Base-by-base conservation (phyloP, 35 echinoderm and acorn worm genomes). In the Eucidaris tribuloides region DNA sequence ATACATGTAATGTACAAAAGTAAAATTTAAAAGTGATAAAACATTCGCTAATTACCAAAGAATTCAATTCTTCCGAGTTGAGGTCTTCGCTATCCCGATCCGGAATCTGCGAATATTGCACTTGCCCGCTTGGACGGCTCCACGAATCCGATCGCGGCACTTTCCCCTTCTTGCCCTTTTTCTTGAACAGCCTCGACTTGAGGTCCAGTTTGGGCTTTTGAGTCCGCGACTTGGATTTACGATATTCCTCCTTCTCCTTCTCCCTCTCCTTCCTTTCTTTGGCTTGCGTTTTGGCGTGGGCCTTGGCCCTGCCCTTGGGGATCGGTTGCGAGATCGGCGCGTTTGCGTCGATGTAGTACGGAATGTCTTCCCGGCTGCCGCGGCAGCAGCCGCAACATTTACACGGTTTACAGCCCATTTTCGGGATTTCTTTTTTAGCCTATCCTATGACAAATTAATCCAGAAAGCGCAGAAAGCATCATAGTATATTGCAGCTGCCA, bases 351-450 rank as follows among this genome's bases (percentile, higher is more conserved):
- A 84, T 84, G 64, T 84, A 84, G n/a, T 40, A 14, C 80, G 0
- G 62, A 61, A 84, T 66, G 82, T 84, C 82, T 11, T 84, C 82
- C 17, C 42, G 60, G 62, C 62, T n/a, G 23, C 61, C 82, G 28
- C 82, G 82, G 65, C 82, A 84, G 72, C 82, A 84, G 80, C 80
- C 42, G 35, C 80, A 82, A 48, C 82, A 84, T 39, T 71, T 71
- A 38, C 82, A 84, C 25, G 86, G 77, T 39, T 79, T 79, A 71
- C 58, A 71, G n/a, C n/a, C n/a, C n/a, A n/a, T n/a, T n/a, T n/a
- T n/a, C n/a, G n/a, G n/a, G n/a, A n/a, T n/a, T n/a, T n/a, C n/a
- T n/a, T n/a, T n/a, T n/a, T n/a, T n/a, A n/a, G n/a, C n/a, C n/a
- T n/a, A n/a, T n/a, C n/a, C n/a, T n/a, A n/a, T n/a, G n/a, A n/a